Conservation (phyloP, 2,888 invertebrate genomes). For the Leptopilina syphax region DNA sequence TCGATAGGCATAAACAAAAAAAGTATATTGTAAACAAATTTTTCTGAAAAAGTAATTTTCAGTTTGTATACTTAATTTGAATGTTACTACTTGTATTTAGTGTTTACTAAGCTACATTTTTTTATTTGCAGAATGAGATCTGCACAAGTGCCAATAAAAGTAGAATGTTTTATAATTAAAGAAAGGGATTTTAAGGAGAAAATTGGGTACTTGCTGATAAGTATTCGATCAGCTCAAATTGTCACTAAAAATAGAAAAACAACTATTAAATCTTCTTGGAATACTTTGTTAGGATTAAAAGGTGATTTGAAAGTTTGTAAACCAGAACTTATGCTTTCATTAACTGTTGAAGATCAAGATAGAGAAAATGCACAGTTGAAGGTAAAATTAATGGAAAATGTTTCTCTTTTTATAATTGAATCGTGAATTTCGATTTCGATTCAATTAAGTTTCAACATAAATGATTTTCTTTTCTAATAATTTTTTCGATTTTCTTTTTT, state of each 20-base stretch:
- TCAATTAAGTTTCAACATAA: background rate
- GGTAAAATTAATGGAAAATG: conserved; percentile 35
- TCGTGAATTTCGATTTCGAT: no score
- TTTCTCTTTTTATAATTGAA: background rate
- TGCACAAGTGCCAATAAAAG: conserved; percentile 85
- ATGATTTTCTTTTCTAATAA: background rate
- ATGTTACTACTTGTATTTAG: no score
- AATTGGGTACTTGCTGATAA: conserved; percentile 84
- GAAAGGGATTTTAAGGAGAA: conserved; percentile 80
- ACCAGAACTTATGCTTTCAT: conserved; percentile 72
- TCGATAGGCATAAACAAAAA: background rate
- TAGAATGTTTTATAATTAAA: conserved; percentile 82
- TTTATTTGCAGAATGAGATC: conserved; percentile 81
- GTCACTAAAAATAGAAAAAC: conserved; percentile 79
- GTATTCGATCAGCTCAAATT: conserved; percentile 84
- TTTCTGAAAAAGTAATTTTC: background rate
- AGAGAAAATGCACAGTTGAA: conserved; percentile 39
- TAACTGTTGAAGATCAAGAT: conserved; percentile 71
- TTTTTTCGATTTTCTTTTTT: conserved; percentile 3
- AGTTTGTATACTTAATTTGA: background rate
- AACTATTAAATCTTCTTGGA: conserved; percentile 68
- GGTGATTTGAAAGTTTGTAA: conserved; percentile 70
- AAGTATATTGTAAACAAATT: background rate
- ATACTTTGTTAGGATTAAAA: conserved; percentile 72
- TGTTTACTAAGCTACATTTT: background rate